These are phyloP conservation scores for Enteromius fasciolatus DNA, from an alignment of 2,797 vertebrate species.

Conservation along the genomic window DNA sequence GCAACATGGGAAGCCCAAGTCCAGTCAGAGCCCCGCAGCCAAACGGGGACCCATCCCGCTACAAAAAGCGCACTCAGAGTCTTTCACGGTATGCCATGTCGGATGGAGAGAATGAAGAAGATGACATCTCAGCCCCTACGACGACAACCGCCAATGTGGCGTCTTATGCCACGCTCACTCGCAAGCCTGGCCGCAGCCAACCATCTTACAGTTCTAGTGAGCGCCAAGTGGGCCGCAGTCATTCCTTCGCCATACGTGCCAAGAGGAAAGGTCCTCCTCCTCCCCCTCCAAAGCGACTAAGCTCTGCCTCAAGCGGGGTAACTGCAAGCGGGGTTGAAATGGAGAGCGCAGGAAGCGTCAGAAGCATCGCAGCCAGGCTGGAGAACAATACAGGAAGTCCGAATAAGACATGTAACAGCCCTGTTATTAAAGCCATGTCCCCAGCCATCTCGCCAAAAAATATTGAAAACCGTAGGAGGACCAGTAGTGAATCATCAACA, in stretches of 20 bases:
- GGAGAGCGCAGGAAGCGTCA: slow-evolving; percentile 69
- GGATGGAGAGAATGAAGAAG: slow-evolving; percentile 86
- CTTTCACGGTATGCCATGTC: slow-evolving; percentile 86
- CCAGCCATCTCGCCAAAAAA: slow-evolving; percentile 42
- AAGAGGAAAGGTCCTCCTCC: slow-evolving; percentile 89
- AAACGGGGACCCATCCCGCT: background rate
- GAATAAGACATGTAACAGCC: slow-evolving; percentile 53
- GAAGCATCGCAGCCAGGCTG: slow-evolving; percentile 72
- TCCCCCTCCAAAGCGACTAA: slow-evolving; percentile 90
- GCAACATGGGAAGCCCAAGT: slow-evolving; percentile 23
- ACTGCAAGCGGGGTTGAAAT: slow-evolving; percentile 39
- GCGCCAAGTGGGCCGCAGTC: slow-evolving; percentile 84
- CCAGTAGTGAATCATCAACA: slow-evolving; percentile 44
- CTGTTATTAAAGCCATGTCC: background rate
- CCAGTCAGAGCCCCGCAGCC: slow-evolving; percentile 58
- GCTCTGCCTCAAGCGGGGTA: slow-evolving; percentile 76
- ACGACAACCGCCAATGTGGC: slow-evolving; percentile 64
- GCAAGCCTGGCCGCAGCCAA: slow-evolving; percentile 83
- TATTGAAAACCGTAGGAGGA: slow-evolving; percentile 35
- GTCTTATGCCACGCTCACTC: slow-evolving; percentile 89
- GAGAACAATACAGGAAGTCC: slow-evolving; percentile 68
- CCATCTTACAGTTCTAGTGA: slow-evolving; percentile 63
- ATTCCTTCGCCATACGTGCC: slow-evolving; percentile 90
- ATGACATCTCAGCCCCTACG: background rate
- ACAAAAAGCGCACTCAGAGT: slow-evolving; percentile 86